Evolutionary conservation across 2,888 invertebrate species (phyloP).

Genomic region (Caenorhabditis virilis): DNA sequence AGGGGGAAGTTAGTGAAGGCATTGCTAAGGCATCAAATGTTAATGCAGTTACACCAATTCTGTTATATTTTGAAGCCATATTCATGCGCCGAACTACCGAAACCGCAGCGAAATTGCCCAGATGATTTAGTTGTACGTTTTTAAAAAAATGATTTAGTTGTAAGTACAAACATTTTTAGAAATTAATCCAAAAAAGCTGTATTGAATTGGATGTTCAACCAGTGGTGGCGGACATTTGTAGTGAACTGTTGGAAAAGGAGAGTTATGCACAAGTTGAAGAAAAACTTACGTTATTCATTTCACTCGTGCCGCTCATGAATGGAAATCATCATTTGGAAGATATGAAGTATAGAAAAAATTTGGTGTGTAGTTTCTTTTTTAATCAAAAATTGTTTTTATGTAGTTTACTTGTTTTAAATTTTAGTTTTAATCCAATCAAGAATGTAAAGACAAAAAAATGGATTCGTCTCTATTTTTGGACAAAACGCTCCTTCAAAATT

Average conservation of each 20-base stretch:
- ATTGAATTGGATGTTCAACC: conserved; percentile 19
- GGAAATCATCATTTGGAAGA: conserved; percentile 60
- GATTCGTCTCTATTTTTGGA: background rate
- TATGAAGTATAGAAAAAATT: conserved; percentile 50
- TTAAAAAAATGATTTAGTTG: background rate
- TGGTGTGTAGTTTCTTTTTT: conserved; percentile 12
- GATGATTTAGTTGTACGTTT: conserved; percentile 7
- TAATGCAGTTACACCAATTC: conserved; percentile 56
- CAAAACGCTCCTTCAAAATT: background rate
- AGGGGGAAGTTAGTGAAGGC: conserved; percentile 39
- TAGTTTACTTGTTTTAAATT: background rate
- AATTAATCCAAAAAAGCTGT: conserved; percentile 6
- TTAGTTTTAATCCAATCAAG: too few species aligned
- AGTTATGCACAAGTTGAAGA: conserved; percentile 14
- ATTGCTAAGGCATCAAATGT: conserved; percentile 59
- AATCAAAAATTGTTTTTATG: background rate
- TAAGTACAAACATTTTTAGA: conserved; percentile 8
- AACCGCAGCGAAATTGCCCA: conserved; percentile 17
- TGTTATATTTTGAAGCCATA: conserved; percentile 52
- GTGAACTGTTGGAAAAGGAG: conserved; percentile 18
- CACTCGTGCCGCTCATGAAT: conserved; percentile 48
- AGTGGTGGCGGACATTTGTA: conserved; percentile 33
- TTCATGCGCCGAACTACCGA: conserved; percentile 29
- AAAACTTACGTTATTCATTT: conserved; percentile 26
- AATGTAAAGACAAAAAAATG: too few species aligned